Evolutionary conservation across 2,797 vertebrate species (phyloP), one percentile per base, ranked within the genome.

Genomic region (Falco rusticolus): DNA sequence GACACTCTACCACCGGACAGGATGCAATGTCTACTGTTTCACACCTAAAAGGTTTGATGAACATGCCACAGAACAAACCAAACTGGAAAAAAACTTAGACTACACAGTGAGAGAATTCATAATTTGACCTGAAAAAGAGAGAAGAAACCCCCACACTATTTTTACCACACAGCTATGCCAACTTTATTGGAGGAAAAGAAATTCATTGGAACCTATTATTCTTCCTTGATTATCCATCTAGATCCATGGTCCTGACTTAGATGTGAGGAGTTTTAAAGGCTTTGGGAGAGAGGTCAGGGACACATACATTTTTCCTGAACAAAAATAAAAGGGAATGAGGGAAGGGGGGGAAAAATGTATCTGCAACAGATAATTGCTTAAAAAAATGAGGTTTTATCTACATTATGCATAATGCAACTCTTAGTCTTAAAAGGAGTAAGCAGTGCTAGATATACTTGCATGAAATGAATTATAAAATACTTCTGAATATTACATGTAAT

Each of bases 61-160:
- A 59, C 5, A 2, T 3, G 3, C 31, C 56, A 33, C 41, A 20
- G 54, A 92, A 57, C 16, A 69, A 79, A 89, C 9, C 29, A 17
- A 89, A 82, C 9, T 34, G 6, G 39, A 87, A 92, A 81, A 89
- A 94, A 75, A 28, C 16, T 41, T 31, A n/a, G 26, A 59, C 13
- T 45, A 31, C 14, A 43, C 20, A 60, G 15, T 7, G 7, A 60
- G n/a, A 50, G 74, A 89, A 15, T 56, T 66, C 4, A 5, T 45
- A 15, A 77, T 60, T 82, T 74, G 91, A 85, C 6, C 21, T 50
- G 18, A 84, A 90, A 89, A 89, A 16, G 85, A 63, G 13, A 54
- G 18, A 13, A 31, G 54, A 71, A 10, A 5, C 0, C 0, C 2
- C 8, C 43, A 9, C 3, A 26, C 57, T 50, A 34, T 66, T 90